Evolutionary conservation across 2,888 invertebrate species (phyloP), one percentile per base, ranked within the genome.

Genomic region (Andrena hattorfiana): DNA sequence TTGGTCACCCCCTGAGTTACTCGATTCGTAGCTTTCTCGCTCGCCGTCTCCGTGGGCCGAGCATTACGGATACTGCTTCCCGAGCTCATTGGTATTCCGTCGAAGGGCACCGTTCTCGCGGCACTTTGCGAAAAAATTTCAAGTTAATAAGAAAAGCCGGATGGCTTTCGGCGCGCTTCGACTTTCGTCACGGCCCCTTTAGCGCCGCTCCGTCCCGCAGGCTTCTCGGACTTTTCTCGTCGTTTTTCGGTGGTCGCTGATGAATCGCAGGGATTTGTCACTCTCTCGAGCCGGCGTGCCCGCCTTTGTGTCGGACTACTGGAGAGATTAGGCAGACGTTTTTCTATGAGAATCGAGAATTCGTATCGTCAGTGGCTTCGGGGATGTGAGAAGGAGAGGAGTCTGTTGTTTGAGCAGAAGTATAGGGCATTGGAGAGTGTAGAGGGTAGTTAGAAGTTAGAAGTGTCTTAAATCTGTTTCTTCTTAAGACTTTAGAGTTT

Each of bases 71-170:
- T 87, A 86, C 85, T 67, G 66, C 54, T 62, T 5, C 48, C 62
- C 10, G 76, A 85, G 84, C 90, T 94, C 93, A 94, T 94, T 94
- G 93, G 91, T 93, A 94, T 94, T 92, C 94, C 85, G 74, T 20
- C 30, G 77, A 7, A 30, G 83, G 86, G 85, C 90, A 79, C 70
- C 81, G 85, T 88, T 90, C 90, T 88, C 91, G 90, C 90, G 87
- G 89, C 92, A 91, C 93, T 92, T 93, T 92, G 89, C 91, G 92
- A 93, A 93, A 93, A 93, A 94, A 93, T 94, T 93, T 91, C 89
- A 92, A 93, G 93, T 93, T 94, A 94, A 94, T 94, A 93, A 93
- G 93, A 92, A 93, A 93, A 93, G 93, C 92, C 93, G 87, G 90
- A 92, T 90, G 92, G 92, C 93, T 92, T 93, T 93, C 90, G 90